phyloP scores from a whole-genome alignment of 64 coral and sea anemone genomes.

The Actinia equina region DNA sequence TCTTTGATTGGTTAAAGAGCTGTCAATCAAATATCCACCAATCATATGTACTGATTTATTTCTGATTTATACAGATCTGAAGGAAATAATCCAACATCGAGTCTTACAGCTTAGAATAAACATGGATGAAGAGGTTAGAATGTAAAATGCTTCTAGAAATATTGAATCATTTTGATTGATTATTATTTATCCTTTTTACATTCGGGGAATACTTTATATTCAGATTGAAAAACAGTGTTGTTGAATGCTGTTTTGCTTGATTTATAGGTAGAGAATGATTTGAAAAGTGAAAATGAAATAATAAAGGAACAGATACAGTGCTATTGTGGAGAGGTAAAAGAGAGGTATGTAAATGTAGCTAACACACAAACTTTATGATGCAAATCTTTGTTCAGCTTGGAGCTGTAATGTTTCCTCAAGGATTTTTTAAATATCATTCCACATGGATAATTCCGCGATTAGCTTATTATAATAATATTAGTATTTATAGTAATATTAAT shows the following conservation, averaged over 20 bases:
- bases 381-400: too few relatives aligned
- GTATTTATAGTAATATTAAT: too few relatives aligned
- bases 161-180: background rate
- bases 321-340: constrained; percentile 65
- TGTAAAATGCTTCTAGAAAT: background rate
- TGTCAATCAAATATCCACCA: background rate
- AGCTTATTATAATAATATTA: too few relatives aligned
- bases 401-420: too few relatives aligned
- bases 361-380: too few relatives aligned
- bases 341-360: background rate
- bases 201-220: background rate
- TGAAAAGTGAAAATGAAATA: constrained; percentile 25
- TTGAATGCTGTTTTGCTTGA: background rate
- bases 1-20: constrained; percentile 50
- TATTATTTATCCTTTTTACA: background rate
- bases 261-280: constrained; percentile 56
- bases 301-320: constrained; percentile 2
- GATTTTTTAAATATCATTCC: too few relatives aligned
- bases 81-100: background rate
- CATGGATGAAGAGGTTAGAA: background rate
- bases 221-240: background rate
- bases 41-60: constrained; percentile 52
- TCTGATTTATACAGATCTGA: constrained; percentile 20
- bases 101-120: background rate
- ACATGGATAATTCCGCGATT: too few relatives aligned